These are phyloP conservation scores for Cheilosia vernalis DNA, from an alignment of 2,888 invertebrate species.

Conservation along the genomic window DNA sequence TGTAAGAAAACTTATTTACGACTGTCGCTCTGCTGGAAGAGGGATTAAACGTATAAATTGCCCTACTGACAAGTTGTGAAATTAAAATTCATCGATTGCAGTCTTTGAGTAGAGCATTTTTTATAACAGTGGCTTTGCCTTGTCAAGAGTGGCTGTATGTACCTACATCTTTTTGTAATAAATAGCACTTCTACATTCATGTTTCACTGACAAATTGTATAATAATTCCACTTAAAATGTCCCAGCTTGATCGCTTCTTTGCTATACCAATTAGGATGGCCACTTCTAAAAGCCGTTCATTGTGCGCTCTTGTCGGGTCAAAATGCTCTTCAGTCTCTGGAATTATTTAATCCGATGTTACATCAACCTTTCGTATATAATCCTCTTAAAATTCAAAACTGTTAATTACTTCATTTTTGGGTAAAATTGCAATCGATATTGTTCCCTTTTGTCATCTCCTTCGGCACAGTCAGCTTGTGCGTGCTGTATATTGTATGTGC, in stretches of 20 bases:
- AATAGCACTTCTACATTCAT: no score
- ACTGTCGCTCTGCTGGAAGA: conserved; percentile 3
- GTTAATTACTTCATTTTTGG: conserved; percentile 56
- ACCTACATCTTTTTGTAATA: no score
- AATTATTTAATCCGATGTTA: conserved; percentile 20
- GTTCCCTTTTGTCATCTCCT: background rate
- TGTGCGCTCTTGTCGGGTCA: no score
- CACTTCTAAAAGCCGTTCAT: no score
- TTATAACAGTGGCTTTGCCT: no score
- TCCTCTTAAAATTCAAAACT: conserved; percentile 49
- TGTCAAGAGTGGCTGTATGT: no score
- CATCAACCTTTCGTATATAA: conserved; percentile 13
- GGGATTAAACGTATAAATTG: conserved; percentile 37
- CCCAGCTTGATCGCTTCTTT: no score
- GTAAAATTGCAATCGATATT: conserved; percentile 46
- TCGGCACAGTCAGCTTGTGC: background rate
- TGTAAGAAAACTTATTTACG: conserved; percentile 17
- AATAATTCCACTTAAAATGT: no score
- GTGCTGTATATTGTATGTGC: no score
- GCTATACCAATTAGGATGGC: no score
- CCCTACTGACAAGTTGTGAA: conserved; percentile 26
- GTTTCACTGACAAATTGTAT: no score
- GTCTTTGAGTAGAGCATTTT: background rate
- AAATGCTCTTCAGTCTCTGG: background rate
- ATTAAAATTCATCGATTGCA: conserved; percentile 32